A percentile compares a stretch with the other conserved stretches of the same genome.
These are phyloP conservation scores for Dasyprocta punctata DNA, from an alignment of 2,113 vertebrate genomes.

Conservation along the genomic window DNA sequence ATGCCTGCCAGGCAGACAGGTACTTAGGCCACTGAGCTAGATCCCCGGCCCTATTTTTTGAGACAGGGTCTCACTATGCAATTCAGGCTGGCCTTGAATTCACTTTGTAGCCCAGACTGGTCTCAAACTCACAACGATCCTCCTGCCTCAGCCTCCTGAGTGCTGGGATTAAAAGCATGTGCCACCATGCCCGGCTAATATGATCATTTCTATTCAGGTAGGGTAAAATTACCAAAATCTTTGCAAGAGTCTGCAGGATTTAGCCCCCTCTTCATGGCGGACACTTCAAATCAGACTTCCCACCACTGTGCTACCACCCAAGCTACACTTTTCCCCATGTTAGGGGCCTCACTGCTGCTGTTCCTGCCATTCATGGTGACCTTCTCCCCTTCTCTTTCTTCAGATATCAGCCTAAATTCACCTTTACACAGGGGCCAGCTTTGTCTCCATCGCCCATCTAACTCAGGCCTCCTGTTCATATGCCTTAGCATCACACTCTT, in stretches of 20 bases:
- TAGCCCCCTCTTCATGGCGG: neutral
- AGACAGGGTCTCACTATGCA: too few species aligned
- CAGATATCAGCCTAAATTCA: neutral
- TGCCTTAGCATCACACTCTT: neutral
- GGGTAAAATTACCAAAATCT: neutral
- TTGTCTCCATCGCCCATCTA: neutral
- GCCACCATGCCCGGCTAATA: too few species aligned
- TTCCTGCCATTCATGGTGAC: neutral
- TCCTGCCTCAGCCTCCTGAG: too few species aligned
- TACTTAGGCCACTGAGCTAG: too few species aligned
- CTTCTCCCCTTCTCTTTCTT: neutral
- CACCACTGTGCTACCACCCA: accelerated
- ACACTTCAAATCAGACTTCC: neutral
- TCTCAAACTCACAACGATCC: too few species aligned
- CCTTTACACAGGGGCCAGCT: neutral
- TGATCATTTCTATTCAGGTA: neutral
- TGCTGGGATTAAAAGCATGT: too few species aligned
- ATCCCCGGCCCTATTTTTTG: too few species aligned
- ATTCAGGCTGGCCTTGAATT: too few species aligned
- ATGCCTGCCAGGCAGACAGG: too few species aligned
- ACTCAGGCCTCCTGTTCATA: neutral
- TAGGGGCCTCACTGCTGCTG: neutral
- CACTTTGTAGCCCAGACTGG: too few species aligned
- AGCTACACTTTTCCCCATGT: neutral
- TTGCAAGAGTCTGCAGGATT: neutral